Conservation (phyloP, 2,113 vertebrate genomes). For the Silurus meridionalis region DNA sequence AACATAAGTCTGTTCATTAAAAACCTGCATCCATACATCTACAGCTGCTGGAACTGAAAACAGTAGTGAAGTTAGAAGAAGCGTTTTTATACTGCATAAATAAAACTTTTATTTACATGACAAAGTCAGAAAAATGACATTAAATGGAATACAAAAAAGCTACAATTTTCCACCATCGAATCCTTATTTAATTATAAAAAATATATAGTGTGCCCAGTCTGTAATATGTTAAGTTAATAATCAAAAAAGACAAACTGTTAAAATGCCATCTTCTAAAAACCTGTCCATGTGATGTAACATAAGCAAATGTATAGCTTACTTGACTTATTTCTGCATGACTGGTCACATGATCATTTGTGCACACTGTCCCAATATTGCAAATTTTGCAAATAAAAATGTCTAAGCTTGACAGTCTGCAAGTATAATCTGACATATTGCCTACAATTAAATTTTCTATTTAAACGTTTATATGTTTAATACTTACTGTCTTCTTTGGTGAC, state of each 20-base stretch:
- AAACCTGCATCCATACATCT: constrained; percentile 67
- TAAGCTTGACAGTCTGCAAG: not conserved
- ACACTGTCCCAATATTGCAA: not conserved
- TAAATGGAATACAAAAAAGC: not conserved
- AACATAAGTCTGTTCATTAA: constrained; percentile 31
- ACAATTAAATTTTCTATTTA: not conserved
- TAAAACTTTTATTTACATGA: not conserved
- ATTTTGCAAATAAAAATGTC: not conserved
- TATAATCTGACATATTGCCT: not conserved
- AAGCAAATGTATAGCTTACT: not conserved
- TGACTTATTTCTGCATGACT: not conserved
- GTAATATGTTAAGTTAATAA: too few species aligned
- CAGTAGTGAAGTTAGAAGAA: not conserved
- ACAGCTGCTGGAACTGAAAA: constrained; percentile 65
- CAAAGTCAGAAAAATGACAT: not conserved
- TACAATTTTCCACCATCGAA: not conserved
- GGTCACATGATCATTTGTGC: not conserved
- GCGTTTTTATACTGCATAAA: not conserved
- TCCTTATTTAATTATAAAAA: not conserved
- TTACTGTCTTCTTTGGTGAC: constrained; percentile 62
- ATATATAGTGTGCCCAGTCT: too few species aligned
- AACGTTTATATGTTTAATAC: constrained; percentile 31
- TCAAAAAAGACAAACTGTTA: not conserved
- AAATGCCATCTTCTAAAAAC: not conserved
- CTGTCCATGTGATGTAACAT: not conserved